Evolutionary conservation across 2,113 vertebrate species (phyloP), one percentile per base, ranked within the genome.

Genomic region (Dicaeum eximium): DNA sequence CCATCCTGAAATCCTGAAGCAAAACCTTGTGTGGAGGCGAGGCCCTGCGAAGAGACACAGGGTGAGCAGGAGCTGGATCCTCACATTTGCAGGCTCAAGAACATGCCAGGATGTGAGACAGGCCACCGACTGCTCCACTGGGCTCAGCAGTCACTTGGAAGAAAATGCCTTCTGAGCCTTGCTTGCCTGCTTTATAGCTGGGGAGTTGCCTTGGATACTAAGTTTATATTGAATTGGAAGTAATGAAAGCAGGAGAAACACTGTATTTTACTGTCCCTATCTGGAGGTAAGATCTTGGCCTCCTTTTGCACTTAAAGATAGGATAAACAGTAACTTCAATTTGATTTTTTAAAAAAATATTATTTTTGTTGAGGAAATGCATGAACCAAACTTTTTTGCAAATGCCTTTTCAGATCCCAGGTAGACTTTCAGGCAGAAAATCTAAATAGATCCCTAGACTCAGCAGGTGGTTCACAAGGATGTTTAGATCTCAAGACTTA

Each of bases 101-200:
- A 47, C 3, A 2, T 2, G 10, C 38, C 2, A 9, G 62, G 18
- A 38, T 1, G 13, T 0, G 4, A 21, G 13, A 75, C 25, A 64
- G 51, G 50, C 54, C 45, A 78, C n/a, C 40, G n/a, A 30, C 65
- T 42, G 25, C 56, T 84, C n/a, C 47, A 33, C 35, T 1, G 8
- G 48, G 30, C 65, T 90, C 44, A 37, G 37, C 27, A 58, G 24
- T 42, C 53, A 35, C 44, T 54, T 70, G 45, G 57, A 89, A 64
- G 38, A 17, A 69, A 81, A 61, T 33, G 42, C 11, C 28, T 62
- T 35, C 71, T 66, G 69, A 78, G 69, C 15, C 45, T 45, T 35
- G 31, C 23, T 38, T 74, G 51, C 5, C 2, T 28, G 44, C 8
- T 81, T 78, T 88, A 81, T 56, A 71, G 42, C 1, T 44, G 28